Evolutionary conservation across 2,888 invertebrate genomes (phyloP).

Genomic region (Panzeria rudis): DNA sequence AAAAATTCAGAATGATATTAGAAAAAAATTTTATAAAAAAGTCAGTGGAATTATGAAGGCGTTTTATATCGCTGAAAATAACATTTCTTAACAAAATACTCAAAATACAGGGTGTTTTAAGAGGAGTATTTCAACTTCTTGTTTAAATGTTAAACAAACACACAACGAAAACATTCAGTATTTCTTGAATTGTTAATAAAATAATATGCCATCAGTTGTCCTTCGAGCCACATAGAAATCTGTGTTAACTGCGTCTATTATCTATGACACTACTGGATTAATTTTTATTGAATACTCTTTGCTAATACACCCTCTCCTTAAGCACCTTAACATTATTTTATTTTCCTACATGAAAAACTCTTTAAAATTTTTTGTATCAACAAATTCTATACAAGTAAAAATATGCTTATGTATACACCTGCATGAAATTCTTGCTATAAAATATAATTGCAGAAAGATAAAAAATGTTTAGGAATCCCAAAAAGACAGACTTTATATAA

Average conservation of each 20-base stretch:
- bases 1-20: neutral
- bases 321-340: neutral
- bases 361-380: neutral
- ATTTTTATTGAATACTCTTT: neutral
- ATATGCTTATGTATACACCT: slow-evolving; percentile 5
- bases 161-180: no score
- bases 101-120: neutral
- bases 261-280: neutral
- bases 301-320: neutral
- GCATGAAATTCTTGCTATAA: neutral
- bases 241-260: no score
- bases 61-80: neutral
- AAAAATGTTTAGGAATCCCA: slow-evolving; percentile 4
- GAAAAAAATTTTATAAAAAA: neutral
- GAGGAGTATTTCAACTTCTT: neutral
- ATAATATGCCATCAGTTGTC: no score
- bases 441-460: slow-evolving; percentile 25
- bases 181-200: no score
- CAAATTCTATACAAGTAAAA: neutral
- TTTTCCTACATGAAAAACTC: neutral
- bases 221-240: neutral
- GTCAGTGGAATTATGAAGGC: no score
- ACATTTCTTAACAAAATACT: neutral
- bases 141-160: no score
- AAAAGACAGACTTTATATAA: neutral